phyloP scores from a whole-genome alignment of 1,140 invertebrate genomes.

The Drosophila pseudoobscura region DNA sequence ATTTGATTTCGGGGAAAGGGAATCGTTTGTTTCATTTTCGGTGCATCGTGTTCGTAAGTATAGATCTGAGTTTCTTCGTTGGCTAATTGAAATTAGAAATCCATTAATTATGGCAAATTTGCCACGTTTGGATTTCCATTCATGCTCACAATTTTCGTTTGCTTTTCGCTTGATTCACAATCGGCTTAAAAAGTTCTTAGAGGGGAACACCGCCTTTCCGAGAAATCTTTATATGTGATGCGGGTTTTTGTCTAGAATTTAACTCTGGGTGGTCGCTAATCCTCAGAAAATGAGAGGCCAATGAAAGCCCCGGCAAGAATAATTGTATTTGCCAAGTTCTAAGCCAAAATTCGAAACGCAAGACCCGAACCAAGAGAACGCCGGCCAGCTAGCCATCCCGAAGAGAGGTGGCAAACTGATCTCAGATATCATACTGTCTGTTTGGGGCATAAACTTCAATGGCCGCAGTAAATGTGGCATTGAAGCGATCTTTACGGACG shows the following conservation, averaged over 20 bases:
- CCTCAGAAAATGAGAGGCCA: conserved; percentile 42
- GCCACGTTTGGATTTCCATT: conserved; percentile 10
- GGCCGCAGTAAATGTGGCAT: conserved; percentile 61
- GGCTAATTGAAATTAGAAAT: conserved; percentile 26
- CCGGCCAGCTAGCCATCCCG: no score
- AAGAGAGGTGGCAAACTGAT: conserved; percentile 40
- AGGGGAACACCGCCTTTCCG: conserved; percentile 20
- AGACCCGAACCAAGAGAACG: neutral
- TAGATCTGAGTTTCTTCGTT: neutral
- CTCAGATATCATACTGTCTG: conserved; percentile 30
- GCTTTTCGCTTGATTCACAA: conserved; percentile 19
- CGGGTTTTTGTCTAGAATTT: conserved; percentile 41
- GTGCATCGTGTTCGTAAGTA: neutral
- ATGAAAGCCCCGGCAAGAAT: conserved; percentile 59
- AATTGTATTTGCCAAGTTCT: conserved; percentile 62
- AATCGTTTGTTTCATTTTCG: no score
- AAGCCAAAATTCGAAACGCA: conserved; percentile 43
- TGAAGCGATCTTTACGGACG: conserved; percentile 59
- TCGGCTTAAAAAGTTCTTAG: conserved; percentile 39
- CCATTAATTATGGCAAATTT: conserved; percentile 26
- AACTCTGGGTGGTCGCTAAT: conserved; percentile 64
- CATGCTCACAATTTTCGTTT: conserved; percentile 5
- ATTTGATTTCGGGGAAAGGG: conserved; percentile 15
- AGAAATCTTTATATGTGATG: conserved; percentile 20
- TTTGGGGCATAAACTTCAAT: conserved; percentile 41